Base-by-base conservation (phyloP, 2,888 invertebrate genomes). In the Microplitis deprimator region DNA sequence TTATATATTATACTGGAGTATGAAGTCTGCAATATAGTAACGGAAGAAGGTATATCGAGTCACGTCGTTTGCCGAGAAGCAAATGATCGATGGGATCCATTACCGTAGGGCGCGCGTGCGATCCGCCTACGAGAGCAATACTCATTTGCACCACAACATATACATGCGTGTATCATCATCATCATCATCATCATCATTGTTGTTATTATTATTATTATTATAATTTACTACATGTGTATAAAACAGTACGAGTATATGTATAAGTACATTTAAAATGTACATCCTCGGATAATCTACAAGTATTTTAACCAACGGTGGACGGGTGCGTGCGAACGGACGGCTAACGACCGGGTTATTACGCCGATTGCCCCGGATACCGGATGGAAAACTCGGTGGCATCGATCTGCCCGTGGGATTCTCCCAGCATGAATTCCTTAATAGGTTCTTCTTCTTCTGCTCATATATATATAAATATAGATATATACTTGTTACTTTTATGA, bases 81-180 rank as follows among this genome's bases (percentile, higher is more conserved):
- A 84, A 82, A 86, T 86, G 86, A 86, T 86, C 84, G 85, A 86
- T 85, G 85, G 81, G 84, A 84, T 85, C 85, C 86, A 86, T 86
- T 86, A 85, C 83, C 84, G 80, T 78, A 81, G 81, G 83, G 83
- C 83, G 84, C 84, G 86, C 82, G 82, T 84, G 84, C 85, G 85
- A 85, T 85, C 85, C 86, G 86, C 86, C 86, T 83, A 86, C 86
- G 84, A 85, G 82, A 85, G 84, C 83, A 84, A 75, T 65, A 62
- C 29, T 65, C 61, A 38, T 78, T 80, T 77, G 17, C 71, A 59
- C 61, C 39, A 67, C 59, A 59, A 60, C 62, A 40, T 73, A 65
- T 73, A 50, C 69, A 62, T 70, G 16, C 61, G 20, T 38, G 17
- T 17, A 65, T 39, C 40, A 17, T 61, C 64, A 17, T 62, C 29